A percentile compares a stretch with the other conserved stretches of the same genome.
These are phyloP conservation scores for Phenganax subtilis DNA, from an alignment of 92 coral and sea anemone genomes.

Conservation along the genomic window DNA sequence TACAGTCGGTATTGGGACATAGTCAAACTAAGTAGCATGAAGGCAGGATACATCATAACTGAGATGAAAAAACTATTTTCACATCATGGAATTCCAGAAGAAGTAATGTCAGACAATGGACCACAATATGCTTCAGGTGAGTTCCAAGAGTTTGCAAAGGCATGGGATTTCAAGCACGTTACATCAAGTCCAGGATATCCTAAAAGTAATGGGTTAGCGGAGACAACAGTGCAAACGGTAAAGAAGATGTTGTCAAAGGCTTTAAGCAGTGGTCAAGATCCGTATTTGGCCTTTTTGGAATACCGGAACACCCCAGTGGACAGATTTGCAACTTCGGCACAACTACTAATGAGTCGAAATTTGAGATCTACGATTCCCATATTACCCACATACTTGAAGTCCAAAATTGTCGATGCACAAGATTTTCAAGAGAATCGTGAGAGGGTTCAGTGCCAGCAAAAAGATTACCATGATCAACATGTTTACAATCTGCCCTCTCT, in stretches of 20 bases:
- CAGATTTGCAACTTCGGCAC: too few relatives aligned
- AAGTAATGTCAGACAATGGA: too few relatives aligned
- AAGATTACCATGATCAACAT: constrained; percentile 41
- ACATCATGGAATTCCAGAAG: constrained; percentile 11
- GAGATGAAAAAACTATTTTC: constrained; percentile 14
- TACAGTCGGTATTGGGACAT: too few relatives aligned
- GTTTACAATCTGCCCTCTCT: too few relatives aligned
- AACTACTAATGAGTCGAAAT: too few relatives aligned
- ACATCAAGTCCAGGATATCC: constrained; percentile 33
- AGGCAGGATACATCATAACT: too few relatives aligned
- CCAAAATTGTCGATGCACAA: too few relatives aligned
- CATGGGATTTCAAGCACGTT: constrained; percentile 21
- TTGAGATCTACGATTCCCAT: constrained; percentile 48
- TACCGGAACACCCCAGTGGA: too few relatives aligned
- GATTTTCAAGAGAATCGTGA: too few relatives aligned
- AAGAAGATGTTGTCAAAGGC: constrained; percentile 29
- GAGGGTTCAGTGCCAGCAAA: constrained; percentile 36
- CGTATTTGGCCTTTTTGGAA: constrained; percentile 43
- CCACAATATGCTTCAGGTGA: too few relatives aligned
- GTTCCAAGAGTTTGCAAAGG: constrained; percentile 6
- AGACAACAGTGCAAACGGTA: constrained; percentile 5
- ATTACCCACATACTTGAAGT: constrained; percentile 41
- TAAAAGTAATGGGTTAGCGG: constrained; percentile 32
- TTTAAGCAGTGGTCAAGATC: constrained; percentile 41
- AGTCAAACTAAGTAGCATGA: too few relatives aligned